A percentile compares a stretch with the other conserved stretches of the same genome.
Evolutionary conservation across 2,888 invertebrate genomes (phyloP).

Genomic region (Nudaria mundana): DNA sequence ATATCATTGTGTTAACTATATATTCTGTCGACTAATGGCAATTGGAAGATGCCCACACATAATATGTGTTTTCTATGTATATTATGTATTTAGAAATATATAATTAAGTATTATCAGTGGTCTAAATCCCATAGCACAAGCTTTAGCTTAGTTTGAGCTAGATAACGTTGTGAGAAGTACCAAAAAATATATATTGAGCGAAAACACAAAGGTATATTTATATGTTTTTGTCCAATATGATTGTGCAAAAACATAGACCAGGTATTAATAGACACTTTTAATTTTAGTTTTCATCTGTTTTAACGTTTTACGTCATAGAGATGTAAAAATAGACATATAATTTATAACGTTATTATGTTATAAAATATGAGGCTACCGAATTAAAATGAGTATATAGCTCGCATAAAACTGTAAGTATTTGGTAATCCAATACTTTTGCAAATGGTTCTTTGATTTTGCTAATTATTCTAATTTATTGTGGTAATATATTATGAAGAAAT

Average conservation of each 20-base stretch:
- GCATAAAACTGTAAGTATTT: constrained; percentile 29
- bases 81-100: too few species aligned
- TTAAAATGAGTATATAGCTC: constrained; percentile 16
- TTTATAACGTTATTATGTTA: constrained; percentile 23
- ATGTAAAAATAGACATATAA: constrained; percentile 21
- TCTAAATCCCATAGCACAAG: too few species aligned
- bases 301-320: constrained; percentile 29
- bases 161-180: too few species aligned
- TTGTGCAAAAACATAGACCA: background rate
- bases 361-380: constrained; percentile 25
- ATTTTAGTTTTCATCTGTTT: constrained; percentile 5
- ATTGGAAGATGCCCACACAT: too few species aligned
- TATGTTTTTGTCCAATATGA: too few species aligned
- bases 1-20: too few species aligned
- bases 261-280: constrained; percentile 7
- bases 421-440: constrained; percentile 30
- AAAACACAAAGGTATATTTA: too few species aligned
- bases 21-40: too few species aligned
- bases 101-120: too few species aligned
- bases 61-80: too few species aligned
- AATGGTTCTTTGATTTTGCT: constrained; percentile 26
- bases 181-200: too few species aligned
- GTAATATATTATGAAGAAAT: constrained; percentile 14
- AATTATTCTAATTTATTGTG: constrained; percentile 31
- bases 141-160: too few species aligned